These are phyloP conservation scores for Labia minor DNA, from an alignment of 2,888 invertebrate species.

Conservation along the genomic window DNA sequence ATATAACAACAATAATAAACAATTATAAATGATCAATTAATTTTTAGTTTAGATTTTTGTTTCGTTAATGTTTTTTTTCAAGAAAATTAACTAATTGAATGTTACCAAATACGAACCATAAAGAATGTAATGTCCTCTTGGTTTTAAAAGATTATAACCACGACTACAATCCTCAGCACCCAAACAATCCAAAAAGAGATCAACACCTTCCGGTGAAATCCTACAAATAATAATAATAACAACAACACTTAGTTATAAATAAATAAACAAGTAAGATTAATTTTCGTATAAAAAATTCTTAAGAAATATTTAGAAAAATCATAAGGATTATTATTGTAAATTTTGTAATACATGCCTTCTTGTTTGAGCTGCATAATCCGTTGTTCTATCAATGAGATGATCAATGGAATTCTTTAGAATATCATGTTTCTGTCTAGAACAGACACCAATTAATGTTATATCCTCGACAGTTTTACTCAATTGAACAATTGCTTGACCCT, in stretches of 20 bases:
- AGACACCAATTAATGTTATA: slow-evolving; percentile 73
- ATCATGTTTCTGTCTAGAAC: slow-evolving; percentile 75
- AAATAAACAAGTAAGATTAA: slow-evolving; percentile 17
- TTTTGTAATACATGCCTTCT: slow-evolving; percentile 53
- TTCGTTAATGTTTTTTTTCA: not conserved
- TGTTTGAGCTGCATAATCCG: slow-evolving; percentile 73
- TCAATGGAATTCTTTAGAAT: slow-evolving; percentile 61
- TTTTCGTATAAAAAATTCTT: no score
- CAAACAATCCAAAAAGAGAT: slow-evolving; percentile 76
- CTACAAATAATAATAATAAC: slow-evolving; percentile 34
- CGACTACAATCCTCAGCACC: slow-evolving; percentile 82
- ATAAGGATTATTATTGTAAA: no score
- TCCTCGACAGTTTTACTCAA: slow-evolving; percentile 68
- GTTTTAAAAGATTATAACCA: slow-evolving; percentile 70
- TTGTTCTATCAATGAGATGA: slow-evolving; percentile 66
- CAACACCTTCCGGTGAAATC: slow-evolving; percentile 65
- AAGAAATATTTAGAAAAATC: not conserved
- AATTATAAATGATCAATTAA: not conserved
- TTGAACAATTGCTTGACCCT: slow-evolving; percentile 80
- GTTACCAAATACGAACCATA: slow-evolving; percentile 47
- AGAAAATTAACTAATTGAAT: not conserved
- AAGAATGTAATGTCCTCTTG: slow-evolving; percentile 79
- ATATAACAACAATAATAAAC: slow-evolving; percentile 28
- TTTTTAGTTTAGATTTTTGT: no score
- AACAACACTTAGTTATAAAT: not conserved